Conservation (phyloP, 2,113 vertebrate species). For the Oceanites oceanicus region DNA sequence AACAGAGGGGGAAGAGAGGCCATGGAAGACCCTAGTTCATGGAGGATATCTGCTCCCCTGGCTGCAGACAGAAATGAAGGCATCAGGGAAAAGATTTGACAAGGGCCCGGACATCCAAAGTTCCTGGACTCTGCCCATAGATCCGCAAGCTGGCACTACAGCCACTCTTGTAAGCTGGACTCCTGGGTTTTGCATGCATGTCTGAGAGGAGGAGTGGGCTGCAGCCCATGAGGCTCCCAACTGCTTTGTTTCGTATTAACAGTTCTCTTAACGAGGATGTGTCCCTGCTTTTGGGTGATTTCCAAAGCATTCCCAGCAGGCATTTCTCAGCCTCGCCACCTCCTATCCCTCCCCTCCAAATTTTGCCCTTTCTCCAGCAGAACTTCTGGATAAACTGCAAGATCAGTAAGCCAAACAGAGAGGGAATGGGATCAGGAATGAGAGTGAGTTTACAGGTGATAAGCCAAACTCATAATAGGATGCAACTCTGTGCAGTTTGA, state of each 20-base stretch:
- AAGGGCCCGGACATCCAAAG: background rate
- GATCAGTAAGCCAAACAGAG: background rate
- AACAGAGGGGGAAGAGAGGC: background rate
- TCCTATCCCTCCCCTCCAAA: background rate
- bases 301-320: conserved; percentile 20
- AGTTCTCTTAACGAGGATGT: background rate
- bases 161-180: background rate
- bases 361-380: background rate
- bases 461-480: background rate
- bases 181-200: background rate
- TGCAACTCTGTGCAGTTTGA: background rate
- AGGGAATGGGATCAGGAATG: background rate
- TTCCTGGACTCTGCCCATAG: background rate
- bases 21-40: rapidly evolving
- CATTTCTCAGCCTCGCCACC: background rate
- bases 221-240: background rate
- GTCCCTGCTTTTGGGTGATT: background rate
- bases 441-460: background rate
- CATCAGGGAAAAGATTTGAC: background rate
- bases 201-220: background rate
- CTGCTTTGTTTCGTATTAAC: background rate
- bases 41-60: background rate
- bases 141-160: background rate
- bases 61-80: background rate
- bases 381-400: background rate